Conservation (phyloP, 2,888 invertebrate species). For the Hypercompe scribonia region DNA sequence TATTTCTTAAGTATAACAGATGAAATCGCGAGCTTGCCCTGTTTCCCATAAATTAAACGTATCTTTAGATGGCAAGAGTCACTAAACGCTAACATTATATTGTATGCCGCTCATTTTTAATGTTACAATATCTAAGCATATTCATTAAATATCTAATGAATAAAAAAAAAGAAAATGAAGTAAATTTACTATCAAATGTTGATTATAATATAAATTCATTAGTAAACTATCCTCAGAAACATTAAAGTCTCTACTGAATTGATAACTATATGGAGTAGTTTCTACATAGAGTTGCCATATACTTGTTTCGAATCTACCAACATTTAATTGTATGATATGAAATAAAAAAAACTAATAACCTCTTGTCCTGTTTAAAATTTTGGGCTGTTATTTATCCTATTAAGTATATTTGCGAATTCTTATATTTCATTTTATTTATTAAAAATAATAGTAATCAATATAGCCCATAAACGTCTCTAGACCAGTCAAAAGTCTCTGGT, state of each 20-base stretch:
- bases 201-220: slow-evolving; percentile 24
- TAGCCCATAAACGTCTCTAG: background rate
- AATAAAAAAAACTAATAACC: background rate
- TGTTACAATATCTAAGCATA: slow-evolving; percentile 45
- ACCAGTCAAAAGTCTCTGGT: no score
- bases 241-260: slow-evolving; percentile 30
- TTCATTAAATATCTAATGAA: slow-evolving; percentile 41
- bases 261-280: slow-evolving; percentile 14
- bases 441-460: background rate
- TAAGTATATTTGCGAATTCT: background rate
- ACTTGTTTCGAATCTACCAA: background rate
- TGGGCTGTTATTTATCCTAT: background rate
- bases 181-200: slow-evolving; percentile 36
- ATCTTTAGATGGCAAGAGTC: slow-evolving; percentile 81
- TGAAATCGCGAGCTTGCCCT: slow-evolving; percentile 59
- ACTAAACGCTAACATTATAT: slow-evolving; percentile 84
- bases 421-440: background rate
- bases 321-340: background rate
- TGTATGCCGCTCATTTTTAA: slow-evolving; percentile 52
- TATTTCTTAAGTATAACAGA: background rate
- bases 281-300: slow-evolving; percentile 11
- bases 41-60: slow-evolving; percentile 72
- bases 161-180: slow-evolving; percentile 38
- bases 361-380: background rate
- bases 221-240: slow-evolving; percentile 17